phyloP scores from a whole-genome alignment of 2,113 vertebrate genomes.

The Dipodomys merriami region DNA sequence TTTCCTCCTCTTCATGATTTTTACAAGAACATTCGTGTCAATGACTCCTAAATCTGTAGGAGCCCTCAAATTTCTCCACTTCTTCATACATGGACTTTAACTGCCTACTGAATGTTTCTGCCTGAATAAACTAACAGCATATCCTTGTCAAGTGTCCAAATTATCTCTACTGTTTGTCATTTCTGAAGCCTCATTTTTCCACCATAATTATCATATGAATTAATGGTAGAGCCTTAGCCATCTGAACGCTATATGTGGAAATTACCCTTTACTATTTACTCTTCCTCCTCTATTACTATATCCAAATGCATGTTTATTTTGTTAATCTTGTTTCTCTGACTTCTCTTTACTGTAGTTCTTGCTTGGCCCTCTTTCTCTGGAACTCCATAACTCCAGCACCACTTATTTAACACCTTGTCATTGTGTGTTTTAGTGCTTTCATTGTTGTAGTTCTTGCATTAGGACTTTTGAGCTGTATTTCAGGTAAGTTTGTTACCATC shows the following conservation, averaged over 20 bases:
- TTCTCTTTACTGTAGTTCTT: background rate
- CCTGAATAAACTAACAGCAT: background rate
- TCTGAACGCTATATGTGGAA: background rate
- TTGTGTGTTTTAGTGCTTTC: background rate
- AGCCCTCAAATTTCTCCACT: background rate
- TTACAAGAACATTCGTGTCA: background rate
- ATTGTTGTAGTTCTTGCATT: background rate
- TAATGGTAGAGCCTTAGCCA: background rate
- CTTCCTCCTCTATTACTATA: background rate
- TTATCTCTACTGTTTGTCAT: too few relatives aligned
- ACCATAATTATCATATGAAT: background rate
- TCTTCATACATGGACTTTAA: background rate
- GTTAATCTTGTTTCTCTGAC: background rate
- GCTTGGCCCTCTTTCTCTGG: background rate
- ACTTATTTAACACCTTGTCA: background rate
- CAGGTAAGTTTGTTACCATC: background rate
- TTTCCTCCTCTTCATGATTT: background rate
- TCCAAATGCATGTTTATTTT: background rate
- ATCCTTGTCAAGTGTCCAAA: background rate
- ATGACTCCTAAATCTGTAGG: background rate
- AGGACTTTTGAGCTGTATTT: background rate
- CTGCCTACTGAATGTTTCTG: background rate
- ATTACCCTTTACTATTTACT: background rate
- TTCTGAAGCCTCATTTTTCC: background rate
- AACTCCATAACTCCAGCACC: background rate